Evolutionary conservation across 2,888 invertebrate genomes (phyloP).

Genomic region (Sipunculus nudus): DNA sequence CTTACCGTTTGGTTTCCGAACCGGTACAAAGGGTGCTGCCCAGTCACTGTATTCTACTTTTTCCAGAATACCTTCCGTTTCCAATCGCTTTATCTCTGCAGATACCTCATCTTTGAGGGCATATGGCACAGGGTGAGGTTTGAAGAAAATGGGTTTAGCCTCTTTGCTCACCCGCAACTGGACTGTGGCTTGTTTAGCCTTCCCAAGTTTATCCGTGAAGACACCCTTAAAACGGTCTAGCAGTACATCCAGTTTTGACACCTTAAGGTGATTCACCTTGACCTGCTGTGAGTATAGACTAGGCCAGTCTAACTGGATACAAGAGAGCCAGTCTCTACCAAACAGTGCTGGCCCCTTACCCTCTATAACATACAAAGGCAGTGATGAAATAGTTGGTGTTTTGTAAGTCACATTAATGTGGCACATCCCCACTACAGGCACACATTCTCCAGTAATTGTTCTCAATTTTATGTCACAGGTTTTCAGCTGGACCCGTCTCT

Average conservation of each 20-base stretch:
- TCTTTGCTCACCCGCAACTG: neutral
- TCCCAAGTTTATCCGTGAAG: neutral
- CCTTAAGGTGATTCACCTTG: neutral
- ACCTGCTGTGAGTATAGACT: neutral
- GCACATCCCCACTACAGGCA: neutral
- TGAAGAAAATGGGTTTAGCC: neutral
- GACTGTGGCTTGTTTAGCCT: neutral
- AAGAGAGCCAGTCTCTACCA: neutral
- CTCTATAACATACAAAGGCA: neutral
- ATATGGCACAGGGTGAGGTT: neutral
- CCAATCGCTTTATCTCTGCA: conserved; percentile 19
- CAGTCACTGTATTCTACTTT: conserved; percentile 31
- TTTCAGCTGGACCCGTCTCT: neutral
- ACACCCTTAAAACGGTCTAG: neutral
- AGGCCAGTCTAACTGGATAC: neutral
- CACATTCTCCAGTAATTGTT: neutral
- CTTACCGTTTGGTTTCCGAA: conserved; percentile 29
- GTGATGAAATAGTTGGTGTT: neutral
- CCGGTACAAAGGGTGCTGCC: conserved; percentile 39
- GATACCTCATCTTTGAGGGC: neutral
- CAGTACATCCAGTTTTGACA: neutral
- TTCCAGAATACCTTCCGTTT: conserved; percentile 13
- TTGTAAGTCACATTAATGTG: neutral
- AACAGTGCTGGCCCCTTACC: neutral
- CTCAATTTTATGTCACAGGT: neutral